phyloP scores from a whole-genome alignment of 2,888 invertebrate species.

The Mesorhabditis sp. region DNA sequence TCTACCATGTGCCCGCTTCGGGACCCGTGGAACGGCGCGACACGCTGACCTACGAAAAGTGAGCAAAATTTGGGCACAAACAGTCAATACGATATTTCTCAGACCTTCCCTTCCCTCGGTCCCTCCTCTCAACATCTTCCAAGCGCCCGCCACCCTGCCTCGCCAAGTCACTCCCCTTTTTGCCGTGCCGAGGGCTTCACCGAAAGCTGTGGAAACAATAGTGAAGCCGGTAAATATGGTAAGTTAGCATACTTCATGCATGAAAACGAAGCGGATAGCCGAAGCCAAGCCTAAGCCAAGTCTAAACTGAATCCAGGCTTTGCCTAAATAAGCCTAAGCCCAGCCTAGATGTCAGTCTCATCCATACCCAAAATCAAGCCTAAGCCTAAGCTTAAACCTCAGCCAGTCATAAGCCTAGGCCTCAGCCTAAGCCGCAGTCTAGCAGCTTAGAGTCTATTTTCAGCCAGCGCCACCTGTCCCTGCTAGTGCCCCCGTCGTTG shows the following conservation, averaged over 20 bases:
- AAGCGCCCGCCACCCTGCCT: conserved; percentile 34
- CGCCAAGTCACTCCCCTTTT: conserved; percentile 26
- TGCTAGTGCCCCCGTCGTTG: background rate
- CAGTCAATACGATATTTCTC: background rate
- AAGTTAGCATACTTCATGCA: no score
- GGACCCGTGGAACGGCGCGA: background rate
- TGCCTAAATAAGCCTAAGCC: background rate
- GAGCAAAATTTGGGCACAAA: conserved; percentile 20
- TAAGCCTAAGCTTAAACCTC: no score
- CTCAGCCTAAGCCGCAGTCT: background rate
- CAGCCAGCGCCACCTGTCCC: background rate
- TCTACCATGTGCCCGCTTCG: background rate
- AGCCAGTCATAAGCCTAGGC: no score
- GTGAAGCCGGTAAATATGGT: no score
- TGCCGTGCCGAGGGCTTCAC: conserved; percentile 10
- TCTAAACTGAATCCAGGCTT: conserved; percentile 10
- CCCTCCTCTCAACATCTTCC: conserved; percentile 11
- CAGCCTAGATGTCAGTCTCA: no score
- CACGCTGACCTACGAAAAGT: conserved; percentile 5
- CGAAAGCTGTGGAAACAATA: no score
- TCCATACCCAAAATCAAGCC: no score
- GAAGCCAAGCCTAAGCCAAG: conserved; percentile 6
- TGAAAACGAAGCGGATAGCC: background rate
- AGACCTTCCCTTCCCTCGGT: background rate
- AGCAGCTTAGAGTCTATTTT: background rate